Base-by-base conservation (phyloP, 2,888 invertebrate genomes). In the Apamea monoglypha region DNA sequence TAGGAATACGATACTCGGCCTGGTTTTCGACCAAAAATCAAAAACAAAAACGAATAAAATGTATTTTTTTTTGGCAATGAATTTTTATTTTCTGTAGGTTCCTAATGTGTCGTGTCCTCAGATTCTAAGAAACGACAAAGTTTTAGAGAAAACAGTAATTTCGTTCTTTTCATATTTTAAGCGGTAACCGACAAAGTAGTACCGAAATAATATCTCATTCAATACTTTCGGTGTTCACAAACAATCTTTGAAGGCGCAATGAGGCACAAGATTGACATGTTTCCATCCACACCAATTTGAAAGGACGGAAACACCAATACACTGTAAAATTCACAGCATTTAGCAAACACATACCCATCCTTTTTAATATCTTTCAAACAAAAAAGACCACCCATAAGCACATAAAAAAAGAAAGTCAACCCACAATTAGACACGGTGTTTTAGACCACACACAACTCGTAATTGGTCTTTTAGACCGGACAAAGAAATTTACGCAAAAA, bases 401-500 rank as follows among this genome's bases (percentile, higher is more conserved):
- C n/a, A 5, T n/a, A 56, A 82, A 73, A 78, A 90, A 91, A 89
- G 76, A 91, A 86, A 87, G 86, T 86, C 80, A 85, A 89, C 85
- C 87, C 83, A 76, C 85, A 89, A 94, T 94, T 93, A 91, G 90
- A 69, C 73, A 91, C 91, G 90, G 90, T 74, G 82, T 78, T 83
- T 86, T 87, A 88, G 89, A 89, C 89, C 89, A 89, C 89, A 93
- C 94, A 91, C 86, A 81, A 83, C 32, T 74, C 44, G 72, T 89
- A 89, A 91, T 90, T 87, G 91, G 87, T 88, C 89, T 85, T 90
- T 87, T 87, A 87, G 87, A 86, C 86, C 81, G 83, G 70, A 87
- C 88, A 88, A 87, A 83, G 86, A 87, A 84, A 87, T 90, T 91
- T 91, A 88, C 89, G 91, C 92, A 90, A 92, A 88, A 90, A 88